These are phyloP conservation scores for Puntigrus tetrazona DNA, from an alignment of 2,113 vertebrate genomes.

Conservation along the genomic window DNA sequence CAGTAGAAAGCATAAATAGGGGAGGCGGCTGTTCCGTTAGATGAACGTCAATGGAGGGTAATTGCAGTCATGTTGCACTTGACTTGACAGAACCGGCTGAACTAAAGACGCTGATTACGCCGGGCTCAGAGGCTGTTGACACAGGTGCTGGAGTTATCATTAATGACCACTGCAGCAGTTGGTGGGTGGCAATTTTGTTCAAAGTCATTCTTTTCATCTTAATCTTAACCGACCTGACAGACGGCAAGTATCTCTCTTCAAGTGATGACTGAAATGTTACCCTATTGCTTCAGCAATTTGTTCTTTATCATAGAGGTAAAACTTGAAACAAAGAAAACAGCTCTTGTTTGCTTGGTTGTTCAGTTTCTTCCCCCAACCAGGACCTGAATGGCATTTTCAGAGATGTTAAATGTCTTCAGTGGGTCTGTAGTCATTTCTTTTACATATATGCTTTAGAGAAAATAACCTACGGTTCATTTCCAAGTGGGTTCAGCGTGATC, in stretches of 20 bases:
- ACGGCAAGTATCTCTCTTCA: slow-evolving; percentile 29
- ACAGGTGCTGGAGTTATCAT: slow-evolving; percentile 66
- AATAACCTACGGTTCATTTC: slow-evolving; percentile 45
- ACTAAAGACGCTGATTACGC: slow-evolving; percentile 60
- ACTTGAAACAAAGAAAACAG: background rate
- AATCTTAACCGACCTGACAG: slow-evolving; percentile 46
- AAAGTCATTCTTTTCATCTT: slow-evolving; percentile 52
- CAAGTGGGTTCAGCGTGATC: slow-evolving; percentile 48
- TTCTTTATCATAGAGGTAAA: background rate
- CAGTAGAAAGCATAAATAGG: slow-evolving; percentile 14
- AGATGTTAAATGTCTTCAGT: slow-evolving; percentile 34
- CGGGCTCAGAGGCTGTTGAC: slow-evolving; percentile 64
- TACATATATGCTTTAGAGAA: slow-evolving; percentile 31
- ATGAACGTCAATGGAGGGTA: slow-evolving; percentile 57
- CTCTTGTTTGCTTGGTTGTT: background rate
- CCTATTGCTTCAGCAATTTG: background rate
- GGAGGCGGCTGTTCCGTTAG: slow-evolving; percentile 48
- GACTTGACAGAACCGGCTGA: slow-evolving; percentile 48
- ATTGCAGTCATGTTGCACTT: slow-evolving; percentile 61
- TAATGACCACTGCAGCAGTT: slow-evolving; percentile 59
- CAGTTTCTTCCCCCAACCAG: background rate
- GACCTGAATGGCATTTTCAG: slow-evolving; percentile 22
- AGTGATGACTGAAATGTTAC: slow-evolving; percentile 41
- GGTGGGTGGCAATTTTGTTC: slow-evolving; percentile 60
- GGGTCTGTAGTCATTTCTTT: slow-evolving; percentile 44